Evolutionary conservation across 2,797 vertebrate species (phyloP).

Genomic region (Arnoldichthys spilopterus): DNA sequence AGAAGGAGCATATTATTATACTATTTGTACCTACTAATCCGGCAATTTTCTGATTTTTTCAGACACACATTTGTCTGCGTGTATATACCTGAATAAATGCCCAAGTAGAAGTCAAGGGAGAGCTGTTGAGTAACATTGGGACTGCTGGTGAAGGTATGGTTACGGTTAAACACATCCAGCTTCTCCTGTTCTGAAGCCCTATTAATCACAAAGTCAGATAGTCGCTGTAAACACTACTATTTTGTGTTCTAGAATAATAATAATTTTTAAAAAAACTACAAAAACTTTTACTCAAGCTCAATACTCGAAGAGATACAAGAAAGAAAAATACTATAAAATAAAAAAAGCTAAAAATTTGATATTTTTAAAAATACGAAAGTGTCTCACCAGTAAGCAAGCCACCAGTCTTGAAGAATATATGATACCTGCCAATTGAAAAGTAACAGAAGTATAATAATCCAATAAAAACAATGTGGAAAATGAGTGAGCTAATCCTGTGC

Average conservation of each 20-base stretch:
- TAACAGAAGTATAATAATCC: conserved; percentile 19
- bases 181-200: conserved; percentile 74
- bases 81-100: conserved; percentile 73
- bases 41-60: too few species aligned
- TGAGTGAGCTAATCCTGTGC: background rate
- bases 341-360: background rate
- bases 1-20: too few species aligned
- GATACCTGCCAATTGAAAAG: conserved; percentile 72
- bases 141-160: conserved; percentile 1
- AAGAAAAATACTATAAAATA: background rate
- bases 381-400: conserved; percentile 92
- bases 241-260: background rate
- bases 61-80: background rate
- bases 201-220: conserved; percentile 13
- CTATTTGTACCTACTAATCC: too few species aligned
- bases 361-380: background rate
- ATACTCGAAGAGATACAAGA: too few species aligned
- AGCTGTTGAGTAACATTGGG: conserved; percentile 57
- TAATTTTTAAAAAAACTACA: too few species aligned
- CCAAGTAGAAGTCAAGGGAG: conserved; percentile 70
- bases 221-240: background rate
- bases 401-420: conserved; percentile 93
- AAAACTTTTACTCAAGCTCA: too few species aligned
- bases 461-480: background rate
- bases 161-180: conserved; percentile 45